Percentiles rank a stretch among this genome's conserved stretches.
These are phyloP conservation scores for Drosophila fulvimacula DNA, from an alignment of 2,888 invertebrate species.

Conservation along the genomic window DNA sequence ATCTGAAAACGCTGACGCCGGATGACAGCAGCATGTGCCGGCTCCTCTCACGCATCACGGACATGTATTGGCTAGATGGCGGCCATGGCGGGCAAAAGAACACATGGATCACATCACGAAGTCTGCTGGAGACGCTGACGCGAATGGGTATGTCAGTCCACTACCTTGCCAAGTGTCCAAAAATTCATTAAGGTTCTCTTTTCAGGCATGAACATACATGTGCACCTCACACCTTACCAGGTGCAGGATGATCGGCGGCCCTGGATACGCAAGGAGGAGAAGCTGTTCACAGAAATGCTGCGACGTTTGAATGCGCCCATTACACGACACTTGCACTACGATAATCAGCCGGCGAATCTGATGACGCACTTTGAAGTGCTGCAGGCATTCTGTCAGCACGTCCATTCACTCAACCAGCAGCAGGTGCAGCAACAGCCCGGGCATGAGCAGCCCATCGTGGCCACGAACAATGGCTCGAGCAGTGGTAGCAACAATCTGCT, in stretches of 20 bases:
- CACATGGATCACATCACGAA: conserved; percentile 93
- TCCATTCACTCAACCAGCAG: conserved; percentile 81
- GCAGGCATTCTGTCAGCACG: conserved; percentile 86
- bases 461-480: conserved; percentile 61
- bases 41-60: conserved; percentile 88
- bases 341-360: conserved; percentile 86
- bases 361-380: conserved; percentile 92
- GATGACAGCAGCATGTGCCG: conserved; percentile 88
- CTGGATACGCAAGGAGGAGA: conserved; percentile 94
- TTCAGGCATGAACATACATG: conserved; percentile 89
- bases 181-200: conserved; percentile 1
- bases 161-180: too few species aligned
- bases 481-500: conserved; percentile 69
- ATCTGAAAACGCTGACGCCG: conserved; percentile 88
- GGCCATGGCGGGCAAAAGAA: conserved; percentile 95
- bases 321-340: conserved; percentile 88
- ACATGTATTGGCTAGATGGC: conserved; percentile 96
- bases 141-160: conserved; percentile 87
- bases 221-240: conserved; percentile 97
- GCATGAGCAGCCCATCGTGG: conserved; percentile 63
- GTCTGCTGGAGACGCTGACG: conserved; percentile 90
- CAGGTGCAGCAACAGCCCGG: conserved; percentile 61
- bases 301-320: conserved; percentile 89
- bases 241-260: conserved; percentile 91
- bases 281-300: conserved; percentile 89